These are phyloP conservation scores for Drosophila imparisetae DNA, from an alignment of 2,888 invertebrate genomes.

Conservation along the genomic window DNA sequence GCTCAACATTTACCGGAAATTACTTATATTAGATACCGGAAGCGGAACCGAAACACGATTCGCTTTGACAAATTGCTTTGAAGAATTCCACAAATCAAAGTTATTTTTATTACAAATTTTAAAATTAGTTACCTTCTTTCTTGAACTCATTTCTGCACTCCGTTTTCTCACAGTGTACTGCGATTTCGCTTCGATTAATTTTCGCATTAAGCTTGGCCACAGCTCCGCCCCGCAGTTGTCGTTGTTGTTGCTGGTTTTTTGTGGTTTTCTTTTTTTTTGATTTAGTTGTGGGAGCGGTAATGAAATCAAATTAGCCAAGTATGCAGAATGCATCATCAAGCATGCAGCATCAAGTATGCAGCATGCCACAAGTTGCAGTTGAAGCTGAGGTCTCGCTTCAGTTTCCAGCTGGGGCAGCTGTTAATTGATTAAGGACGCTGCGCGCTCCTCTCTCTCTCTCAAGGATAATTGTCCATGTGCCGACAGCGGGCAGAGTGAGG, in stretches of 20 bases:
- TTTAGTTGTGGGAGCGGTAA: slow-evolving; percentile 83
- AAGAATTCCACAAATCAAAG: neutral
- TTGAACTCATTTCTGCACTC: accelerated
- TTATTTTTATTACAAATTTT: neutral
- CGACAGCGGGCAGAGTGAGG: neutral
- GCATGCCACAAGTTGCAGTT: slow-evolving; percentile 46
- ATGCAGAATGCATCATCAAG: slow-evolving; percentile 40
- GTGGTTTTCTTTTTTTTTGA: neutral
- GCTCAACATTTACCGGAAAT: neutral
- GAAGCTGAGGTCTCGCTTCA: slow-evolving; percentile 3
- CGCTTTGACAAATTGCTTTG: neutral
- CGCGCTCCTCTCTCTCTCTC: slow-evolving; percentile 16
- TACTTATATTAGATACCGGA: neutral
- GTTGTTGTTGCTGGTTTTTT: slow-evolving; percentile 2
- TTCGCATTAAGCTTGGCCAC: slow-evolving; percentile 82
- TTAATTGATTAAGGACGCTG: slow-evolving; percentile 67
- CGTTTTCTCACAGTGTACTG: slow-evolving; percentile 34
- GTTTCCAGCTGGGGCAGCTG: slow-evolving; percentile 35
- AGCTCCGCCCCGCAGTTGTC: slow-evolving; percentile 70
- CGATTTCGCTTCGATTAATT: slow-evolving; percentile 83
- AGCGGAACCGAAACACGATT: neutral
- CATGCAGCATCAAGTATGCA: slow-evolving; percentile 36
- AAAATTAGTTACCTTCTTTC: neutral
- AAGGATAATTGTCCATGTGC: slow-evolving; percentile 64
- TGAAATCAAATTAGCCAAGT: slow-evolving; percentile 85